Evolutionary conservation across 2,113 vertebrate genomes (phyloP), one percentile per base, ranked within the genome.

Genomic region (Orcinus orca): DNA sequence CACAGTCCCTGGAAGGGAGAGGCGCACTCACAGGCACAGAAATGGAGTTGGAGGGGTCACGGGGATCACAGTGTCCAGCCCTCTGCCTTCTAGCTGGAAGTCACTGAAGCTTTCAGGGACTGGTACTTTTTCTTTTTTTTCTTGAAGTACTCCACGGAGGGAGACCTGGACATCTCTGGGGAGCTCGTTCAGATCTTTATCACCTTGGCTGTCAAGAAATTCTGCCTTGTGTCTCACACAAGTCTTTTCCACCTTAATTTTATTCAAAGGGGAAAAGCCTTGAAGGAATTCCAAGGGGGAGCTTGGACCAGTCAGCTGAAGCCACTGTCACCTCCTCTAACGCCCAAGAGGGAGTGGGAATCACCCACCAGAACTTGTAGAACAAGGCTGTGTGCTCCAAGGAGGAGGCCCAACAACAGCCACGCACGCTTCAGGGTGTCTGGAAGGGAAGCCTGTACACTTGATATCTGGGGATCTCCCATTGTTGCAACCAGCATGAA

Each of bases 151-250:
- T 87, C 79, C 23, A 6, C 23, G 1, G 82, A 76, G 93, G 65
- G 88, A 90, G 53, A 55, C 89, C 74, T 88, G 71, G 58, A 65
- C 73, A 13, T 77, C 55, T 82, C 97, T 33, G 76, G 90, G 77
- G 89, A 95, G 63, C 79, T 47, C 62, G 13, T 20, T 88, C 80
- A 86, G 81, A 83, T 92, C 85, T 97, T 92, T 94, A 83, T 88
- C 81, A 80, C 58, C 90, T 33, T n/a, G 82, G 12, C 73, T 83
- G 84, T 94, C 92, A 94, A 31, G 87, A 76, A 89, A 96, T 79
- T 67, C 55, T 77, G 88, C 50, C 71, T 97, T 41, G 17, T 86
- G 20, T 90, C 62, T 50, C 70, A 76, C 29, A 33, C 85, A 83
- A 79, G 41, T 58, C 55, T 83, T 77, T 84, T 84, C 86, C 44